Conservation (phyloP, 2,888 invertebrate species). For the Nephrotoma appendiculata region DNA sequence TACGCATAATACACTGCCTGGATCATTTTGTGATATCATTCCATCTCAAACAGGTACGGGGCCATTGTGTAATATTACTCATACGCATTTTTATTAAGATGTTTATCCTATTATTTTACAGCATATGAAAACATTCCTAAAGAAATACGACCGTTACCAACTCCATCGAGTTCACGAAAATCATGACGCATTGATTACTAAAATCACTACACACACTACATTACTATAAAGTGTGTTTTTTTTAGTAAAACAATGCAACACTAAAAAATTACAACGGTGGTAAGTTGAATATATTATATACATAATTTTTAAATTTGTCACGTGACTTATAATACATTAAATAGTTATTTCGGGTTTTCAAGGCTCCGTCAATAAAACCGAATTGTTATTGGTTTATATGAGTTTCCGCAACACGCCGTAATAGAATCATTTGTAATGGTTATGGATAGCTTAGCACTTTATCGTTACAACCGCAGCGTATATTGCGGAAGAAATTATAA, state of each 20-base stretch:
- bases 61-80: not conserved
- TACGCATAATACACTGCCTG: conserved; percentile 9
- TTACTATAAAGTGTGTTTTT: not conserved
- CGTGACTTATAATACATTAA: not conserved
- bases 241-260: not conserved
- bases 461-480: not conserved
- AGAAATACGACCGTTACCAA: conserved; percentile 31
- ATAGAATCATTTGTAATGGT: not conserved
- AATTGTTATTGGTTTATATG: not conserved
- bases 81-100: not conserved
- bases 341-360: not conserved
- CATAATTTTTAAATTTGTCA: not conserved
- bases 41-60: conserved; percentile 21
- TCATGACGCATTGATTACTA: conserved; percentile 23
- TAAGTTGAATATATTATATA: not conserved
- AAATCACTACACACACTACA: not conserved
- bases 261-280: not conserved
- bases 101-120: conserved; percentile 16
- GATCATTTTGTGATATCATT: conserved; percentile 13
- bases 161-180: conserved; percentile 31
- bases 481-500: not conserved
- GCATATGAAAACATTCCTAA: conserved; percentile 36
- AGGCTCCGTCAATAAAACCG: not conserved
- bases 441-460: not conserved
- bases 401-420: not conserved